These are phyloP conservation scores for Dolichoris vasculosae DNA, from an alignment of 1,140 invertebrate genomes.

Conservation along the genomic window DNA sequence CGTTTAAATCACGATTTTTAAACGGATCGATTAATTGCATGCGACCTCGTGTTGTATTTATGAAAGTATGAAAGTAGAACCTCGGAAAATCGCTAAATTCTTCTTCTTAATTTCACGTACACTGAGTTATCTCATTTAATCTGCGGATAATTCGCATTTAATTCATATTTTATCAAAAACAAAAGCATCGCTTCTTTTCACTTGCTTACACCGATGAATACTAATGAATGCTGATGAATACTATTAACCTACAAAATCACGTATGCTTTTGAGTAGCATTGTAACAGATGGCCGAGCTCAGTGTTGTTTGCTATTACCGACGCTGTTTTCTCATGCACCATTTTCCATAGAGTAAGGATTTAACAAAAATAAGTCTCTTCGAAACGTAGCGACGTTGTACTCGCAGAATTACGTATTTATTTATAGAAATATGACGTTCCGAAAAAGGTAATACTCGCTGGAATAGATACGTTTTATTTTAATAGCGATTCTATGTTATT, in stretches of 20 bases:
- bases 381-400: background rate
- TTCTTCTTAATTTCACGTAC: background rate
- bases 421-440: background rate
- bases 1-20: background rate
- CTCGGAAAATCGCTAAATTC: background rate
- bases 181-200: background rate
- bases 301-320: constrained; percentile 16
- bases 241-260: constrained; percentile 26
- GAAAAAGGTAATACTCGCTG: background rate
- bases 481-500: background rate
- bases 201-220: background rate
- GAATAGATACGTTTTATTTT: background rate
- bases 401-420: background rate
- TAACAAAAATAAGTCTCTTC: background rate
- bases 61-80: background rate
- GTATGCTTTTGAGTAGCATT: constrained; percentile 1
- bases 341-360: background rate
- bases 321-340: background rate
- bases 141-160: background rate
- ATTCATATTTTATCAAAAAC: background rate
- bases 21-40: background rate
- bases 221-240: constrained; percentile 20
- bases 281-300: constrained; percentile 16
- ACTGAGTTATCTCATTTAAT: background rate
- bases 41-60: background rate